Evolutionary conservation across 1,140 invertebrate genomes (phyloP).

Genomic region (Bombus breviceps): DNA sequence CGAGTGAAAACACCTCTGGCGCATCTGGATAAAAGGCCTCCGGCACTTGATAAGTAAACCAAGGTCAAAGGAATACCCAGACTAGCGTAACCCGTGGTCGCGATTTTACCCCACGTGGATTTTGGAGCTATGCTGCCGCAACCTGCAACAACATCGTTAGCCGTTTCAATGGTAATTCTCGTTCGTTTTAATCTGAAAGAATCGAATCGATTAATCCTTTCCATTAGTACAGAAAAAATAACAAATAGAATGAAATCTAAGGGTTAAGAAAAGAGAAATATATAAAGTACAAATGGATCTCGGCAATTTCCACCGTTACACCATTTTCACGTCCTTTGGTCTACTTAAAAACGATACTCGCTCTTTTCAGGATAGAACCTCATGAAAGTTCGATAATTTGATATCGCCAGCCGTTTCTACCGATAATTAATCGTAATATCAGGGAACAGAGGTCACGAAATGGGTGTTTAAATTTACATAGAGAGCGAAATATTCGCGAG

Average conservation of each 20-base stretch:
- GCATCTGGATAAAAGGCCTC: slow-evolving; percentile 91
- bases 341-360: background rate
- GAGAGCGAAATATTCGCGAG: slow-evolving; percentile 46
- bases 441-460: background rate
- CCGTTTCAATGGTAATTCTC: background rate
- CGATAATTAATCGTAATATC: slow-evolving; percentile 43
- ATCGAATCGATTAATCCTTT: too few species aligned
- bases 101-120: slow-evolving; percentile 91
- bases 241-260: too few species aligned
- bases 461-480: slow-evolving; percentile 18
- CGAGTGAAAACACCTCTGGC: slow-evolving; percentile 94
- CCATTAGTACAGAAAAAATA: too few species aligned
- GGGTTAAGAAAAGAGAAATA: too few species aligned
- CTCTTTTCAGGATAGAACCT: background rate
- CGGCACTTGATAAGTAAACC: slow-evolving; percentile 92
- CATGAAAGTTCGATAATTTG: too few species aligned
- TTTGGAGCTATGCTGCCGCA: slow-evolving; percentile 94
- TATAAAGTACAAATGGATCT: too few species aligned
- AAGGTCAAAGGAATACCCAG: slow-evolving; percentile 96
- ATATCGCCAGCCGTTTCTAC: background rate
- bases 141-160: slow-evolving; percentile 84
- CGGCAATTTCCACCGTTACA: too few species aligned
- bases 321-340: background rate
- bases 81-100: slow-evolving; percentile 94
- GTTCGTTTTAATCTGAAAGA: too few species aligned